Conservation (phyloP, 2,888 invertebrate genomes). For the Sphecodes monilicornis region DNA sequence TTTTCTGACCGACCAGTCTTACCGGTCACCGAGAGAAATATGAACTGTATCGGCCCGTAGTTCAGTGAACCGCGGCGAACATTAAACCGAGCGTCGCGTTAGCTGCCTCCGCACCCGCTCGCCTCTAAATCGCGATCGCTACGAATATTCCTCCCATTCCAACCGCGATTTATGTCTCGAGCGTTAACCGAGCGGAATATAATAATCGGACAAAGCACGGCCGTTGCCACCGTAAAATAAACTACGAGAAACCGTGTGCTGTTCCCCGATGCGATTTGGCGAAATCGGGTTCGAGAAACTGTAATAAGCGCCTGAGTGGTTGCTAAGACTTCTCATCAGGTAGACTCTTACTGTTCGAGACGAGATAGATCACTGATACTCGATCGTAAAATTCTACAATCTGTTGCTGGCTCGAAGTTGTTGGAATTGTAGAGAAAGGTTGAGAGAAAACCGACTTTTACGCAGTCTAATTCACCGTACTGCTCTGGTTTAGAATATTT, state of each 20-base stretch:
- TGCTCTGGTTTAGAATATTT: too few species aligned
- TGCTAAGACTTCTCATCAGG: neutral
- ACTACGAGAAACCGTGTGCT: neutral
- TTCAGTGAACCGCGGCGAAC: slow-evolving; percentile 50
- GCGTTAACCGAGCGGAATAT: neutral
- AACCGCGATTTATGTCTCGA: neutral
- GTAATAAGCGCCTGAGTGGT: neutral
- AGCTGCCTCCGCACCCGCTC: neutral
- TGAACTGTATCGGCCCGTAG: slow-evolving; percentile 56
- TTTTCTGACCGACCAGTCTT: slow-evolving; percentile 59
- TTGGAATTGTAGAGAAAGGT: too few species aligned
- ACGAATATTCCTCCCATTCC: neutral
- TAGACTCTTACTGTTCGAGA: too few species aligned
- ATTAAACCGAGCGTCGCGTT: slow-evolving; percentile 9
- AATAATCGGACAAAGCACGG: neutral
- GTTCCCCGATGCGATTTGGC: neutral
- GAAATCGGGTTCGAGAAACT: neutral
- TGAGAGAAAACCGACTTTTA: too few species aligned
- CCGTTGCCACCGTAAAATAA: neutral
- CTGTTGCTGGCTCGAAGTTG: too few species aligned
- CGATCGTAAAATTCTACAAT: too few species aligned
- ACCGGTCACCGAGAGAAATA: slow-evolving; percentile 59
- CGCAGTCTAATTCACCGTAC: too few species aligned
- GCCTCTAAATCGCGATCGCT: slow-evolving; percentile 23
- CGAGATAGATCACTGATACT: too few species aligned